Conservation (phyloP, 1,140 invertebrate genomes). For the Brachionus calyciflorus region DNA sequence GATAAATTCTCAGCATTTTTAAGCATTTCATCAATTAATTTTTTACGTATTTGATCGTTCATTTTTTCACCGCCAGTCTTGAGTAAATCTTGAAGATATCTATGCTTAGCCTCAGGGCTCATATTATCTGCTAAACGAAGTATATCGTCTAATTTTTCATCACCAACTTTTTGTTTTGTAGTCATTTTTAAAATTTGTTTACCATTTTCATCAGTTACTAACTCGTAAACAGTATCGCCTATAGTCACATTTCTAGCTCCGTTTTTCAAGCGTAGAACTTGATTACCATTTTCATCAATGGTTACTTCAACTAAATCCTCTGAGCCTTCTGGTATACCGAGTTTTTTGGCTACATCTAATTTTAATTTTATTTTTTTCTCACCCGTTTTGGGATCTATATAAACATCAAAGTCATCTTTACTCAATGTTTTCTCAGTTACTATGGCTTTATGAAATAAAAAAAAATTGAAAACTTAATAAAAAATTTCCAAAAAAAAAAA, state of each 20-base stretch:
- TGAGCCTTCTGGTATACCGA: conserved; percentile 15
- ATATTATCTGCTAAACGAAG: conserved; percentile 22
- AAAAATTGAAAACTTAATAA: conserved; percentile 3
- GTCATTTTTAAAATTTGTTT: conserved; percentile 35
- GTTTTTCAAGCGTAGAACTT: conserved; percentile 18
- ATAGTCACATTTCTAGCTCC: conserved; percentile 20
- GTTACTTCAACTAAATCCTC: conserved; percentile 31
- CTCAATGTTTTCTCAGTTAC: conserved; percentile 16
- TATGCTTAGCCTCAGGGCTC: conserved; percentile 17
- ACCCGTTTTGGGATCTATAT: conserved; percentile 1
- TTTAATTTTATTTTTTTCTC: not conserved
- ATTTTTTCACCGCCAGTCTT: conserved; percentile 29
- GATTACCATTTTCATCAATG: conserved; percentile 44
- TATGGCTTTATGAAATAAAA: conserved; percentile 10
- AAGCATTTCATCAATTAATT: conserved; percentile 40
- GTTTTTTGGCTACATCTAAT: conserved; percentile 27
- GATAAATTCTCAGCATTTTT: conserved; percentile 18
- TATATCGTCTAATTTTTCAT: conserved; percentile 30
- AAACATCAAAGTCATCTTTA: conserved; percentile 31
- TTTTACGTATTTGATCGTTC: conserved; percentile 10
- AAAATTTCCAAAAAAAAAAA: not conserved
- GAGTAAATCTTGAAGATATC: conserved; percentile 16
- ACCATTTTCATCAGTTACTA: not conserved
- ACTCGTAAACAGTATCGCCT: conserved; percentile 37
- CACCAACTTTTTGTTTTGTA: conserved; percentile 42